Conservation (phyloP, 2,113 vertebrate genomes). For the Laticauda laticaudata region DNA sequence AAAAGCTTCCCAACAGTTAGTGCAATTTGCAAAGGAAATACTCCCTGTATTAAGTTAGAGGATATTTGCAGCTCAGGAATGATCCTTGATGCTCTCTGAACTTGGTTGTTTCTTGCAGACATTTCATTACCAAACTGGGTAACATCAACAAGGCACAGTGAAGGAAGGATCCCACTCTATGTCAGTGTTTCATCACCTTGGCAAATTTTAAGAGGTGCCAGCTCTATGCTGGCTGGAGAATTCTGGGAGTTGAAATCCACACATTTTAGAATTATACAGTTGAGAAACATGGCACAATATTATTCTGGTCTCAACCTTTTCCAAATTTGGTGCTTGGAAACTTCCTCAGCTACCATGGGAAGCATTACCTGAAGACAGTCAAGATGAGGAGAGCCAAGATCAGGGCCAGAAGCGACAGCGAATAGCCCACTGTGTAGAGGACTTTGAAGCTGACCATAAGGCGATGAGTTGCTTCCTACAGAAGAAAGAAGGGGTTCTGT, state of each 20-base stretch:
- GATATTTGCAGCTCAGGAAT: background rate
- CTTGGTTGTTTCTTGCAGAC: background rate
- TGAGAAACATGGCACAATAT: background rate
- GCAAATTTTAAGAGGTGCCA: background rate
- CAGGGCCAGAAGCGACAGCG: slow-evolving; percentile 81
- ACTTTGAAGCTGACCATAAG: slow-evolving; percentile 79
- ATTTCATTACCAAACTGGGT: background rate
- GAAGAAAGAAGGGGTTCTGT: rapidly evolving
- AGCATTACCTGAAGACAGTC: slow-evolving; percentile 59
- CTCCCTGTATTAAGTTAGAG: background rate
- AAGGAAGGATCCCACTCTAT: background rate
- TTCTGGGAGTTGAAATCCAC: background rate
- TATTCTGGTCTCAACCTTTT: background rate
- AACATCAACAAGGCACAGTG: background rate
- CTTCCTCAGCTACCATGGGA: background rate
- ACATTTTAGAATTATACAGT: background rate
- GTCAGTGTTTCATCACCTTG: background rate
- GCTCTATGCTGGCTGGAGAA: background rate
- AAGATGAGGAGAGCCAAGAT: slow-evolving; percentile 72
- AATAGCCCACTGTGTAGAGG: slow-evolving; percentile 89
- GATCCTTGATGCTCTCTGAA: background rate
- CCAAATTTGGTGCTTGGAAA: background rate
- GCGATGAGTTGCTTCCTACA: slow-evolving; percentile 73
- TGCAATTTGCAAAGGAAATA: background rate
- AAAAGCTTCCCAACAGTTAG: background rate